Evolutionary conservation across 2,797 vertebrate species (phyloP).

Genomic region (Helarctos malayanus): DNA sequence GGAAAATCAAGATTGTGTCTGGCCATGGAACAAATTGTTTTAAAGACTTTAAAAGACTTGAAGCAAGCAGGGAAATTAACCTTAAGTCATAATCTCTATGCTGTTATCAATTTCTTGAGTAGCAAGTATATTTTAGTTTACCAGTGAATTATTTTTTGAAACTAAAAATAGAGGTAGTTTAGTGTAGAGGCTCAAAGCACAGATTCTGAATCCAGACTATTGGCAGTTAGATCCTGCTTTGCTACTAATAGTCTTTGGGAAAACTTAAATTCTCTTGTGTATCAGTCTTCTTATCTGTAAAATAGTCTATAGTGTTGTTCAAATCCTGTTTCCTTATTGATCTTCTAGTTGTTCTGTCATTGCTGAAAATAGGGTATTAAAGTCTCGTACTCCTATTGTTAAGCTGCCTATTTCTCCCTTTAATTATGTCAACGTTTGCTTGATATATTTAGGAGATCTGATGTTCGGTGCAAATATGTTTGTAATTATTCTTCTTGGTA

Average conservation of each 20-base stretch:
- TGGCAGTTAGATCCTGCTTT: not conserved
- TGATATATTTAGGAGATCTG: not conserved
- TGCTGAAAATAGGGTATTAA: not conserved
- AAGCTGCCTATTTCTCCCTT: not conserved
- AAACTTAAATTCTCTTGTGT: not conserved
- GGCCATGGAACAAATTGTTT: not conserved
- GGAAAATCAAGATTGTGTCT: slow-evolving; percentile 27
- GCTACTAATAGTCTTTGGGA: not conserved
- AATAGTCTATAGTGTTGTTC: not conserved
- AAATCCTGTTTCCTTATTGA: not conserved
- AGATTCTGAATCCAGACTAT: not conserved
- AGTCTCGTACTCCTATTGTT: not conserved
- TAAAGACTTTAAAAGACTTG: not conserved
- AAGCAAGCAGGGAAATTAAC: not conserved
- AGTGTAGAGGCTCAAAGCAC: not conserved
- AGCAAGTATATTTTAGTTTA: not conserved
- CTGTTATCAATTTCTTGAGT: not conserved
- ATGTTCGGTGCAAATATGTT: not conserved
- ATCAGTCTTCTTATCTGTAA: not conserved
- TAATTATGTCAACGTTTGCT: not conserved
- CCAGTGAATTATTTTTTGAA: not conserved
- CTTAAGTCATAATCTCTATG: not conserved
- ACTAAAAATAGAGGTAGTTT: not conserved
- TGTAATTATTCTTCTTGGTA: not conserved
- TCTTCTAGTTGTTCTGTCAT: not conserved